phyloP scores from a whole-genome alignment of 2,888 invertebrate species.

The Sycophila texana region DNA sequence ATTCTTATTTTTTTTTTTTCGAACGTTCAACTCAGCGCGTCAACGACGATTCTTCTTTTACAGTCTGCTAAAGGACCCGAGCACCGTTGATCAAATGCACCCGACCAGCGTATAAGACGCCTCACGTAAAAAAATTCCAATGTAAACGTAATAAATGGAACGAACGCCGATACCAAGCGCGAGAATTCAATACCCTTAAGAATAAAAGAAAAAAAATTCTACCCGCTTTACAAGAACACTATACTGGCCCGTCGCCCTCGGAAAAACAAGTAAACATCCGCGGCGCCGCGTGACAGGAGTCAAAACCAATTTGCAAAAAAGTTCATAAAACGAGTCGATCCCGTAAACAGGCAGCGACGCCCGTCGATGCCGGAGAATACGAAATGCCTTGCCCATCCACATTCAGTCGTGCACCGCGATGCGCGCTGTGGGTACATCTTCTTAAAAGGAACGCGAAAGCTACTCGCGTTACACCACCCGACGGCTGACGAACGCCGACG shows the following conservation, averaged over 20 bases:
- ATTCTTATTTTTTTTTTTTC: background rate
- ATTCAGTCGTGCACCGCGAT: background rate
- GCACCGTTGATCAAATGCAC: background rate
- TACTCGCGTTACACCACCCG: no score
- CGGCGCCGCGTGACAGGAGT: background rate
- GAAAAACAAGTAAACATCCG: slow-evolving; percentile 20
- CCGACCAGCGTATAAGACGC: no score
- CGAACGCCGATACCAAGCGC: no score
- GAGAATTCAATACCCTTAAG: background rate
- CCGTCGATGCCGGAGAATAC: slow-evolving; percentile 20
- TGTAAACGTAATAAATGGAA: no score
- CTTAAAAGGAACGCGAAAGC: background rate
- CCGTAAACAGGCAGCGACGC: slow-evolving; percentile 34
- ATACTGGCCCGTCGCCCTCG: no score
- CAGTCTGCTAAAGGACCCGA: slow-evolving; percentile 4
- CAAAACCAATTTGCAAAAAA: slow-evolving; percentile 35
- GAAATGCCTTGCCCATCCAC: background rate
- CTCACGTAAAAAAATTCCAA: no score
- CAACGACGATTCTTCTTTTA: slow-evolving; percentile 12
- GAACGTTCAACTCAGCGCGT: background rate
- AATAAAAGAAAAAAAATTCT: background rate
- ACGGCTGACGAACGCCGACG: no score
- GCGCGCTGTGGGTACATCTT: background rate
- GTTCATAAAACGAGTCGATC: slow-evolving; percentile 42
- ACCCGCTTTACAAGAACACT: no score